Conservation (phyloP, 2,113 vertebrate genomes). For the Actenoides lindsayi region DNA sequence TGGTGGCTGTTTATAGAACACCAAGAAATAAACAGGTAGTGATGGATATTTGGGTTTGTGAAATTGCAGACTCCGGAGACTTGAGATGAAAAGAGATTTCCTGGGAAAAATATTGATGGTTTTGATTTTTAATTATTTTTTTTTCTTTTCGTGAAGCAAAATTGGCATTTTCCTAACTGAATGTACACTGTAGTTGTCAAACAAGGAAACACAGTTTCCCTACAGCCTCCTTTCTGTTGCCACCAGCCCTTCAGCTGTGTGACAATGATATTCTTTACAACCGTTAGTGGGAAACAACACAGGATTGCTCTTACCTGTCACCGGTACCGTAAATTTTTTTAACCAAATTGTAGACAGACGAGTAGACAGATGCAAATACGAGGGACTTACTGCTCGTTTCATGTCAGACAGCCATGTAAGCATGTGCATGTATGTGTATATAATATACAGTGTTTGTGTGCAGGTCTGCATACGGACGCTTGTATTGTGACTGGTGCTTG, state of each 20-base stretch:
- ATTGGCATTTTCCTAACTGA: not conserved
- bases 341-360: constrained; percentile 10
- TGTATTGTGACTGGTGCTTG: not conserved
- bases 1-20: not conserved
- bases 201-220: not conserved
- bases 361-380: not conserved
- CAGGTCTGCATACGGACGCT: not conserved
- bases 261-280: constrained; percentile 2
- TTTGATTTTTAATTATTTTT: not conserved
- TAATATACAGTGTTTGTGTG: not conserved
- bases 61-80: not conserved
- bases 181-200: not conserved
- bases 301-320: constrained; percentile 38
- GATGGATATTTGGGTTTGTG: not conserved
- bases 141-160: not conserved
- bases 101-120: not conserved
- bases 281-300: constrained; percentile 15
- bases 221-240: not conserved
- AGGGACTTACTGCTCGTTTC: not conserved
- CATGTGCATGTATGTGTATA: not conserved
- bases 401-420: not conserved
- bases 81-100: not conserved
- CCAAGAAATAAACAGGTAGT: not conserved
- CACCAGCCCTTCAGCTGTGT: not conserved
- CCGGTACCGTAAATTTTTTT: constrained; percentile 12